phyloP scores from a whole-genome alignment of 2,888 invertebrate species.

The Oasisia sp. region DNA sequence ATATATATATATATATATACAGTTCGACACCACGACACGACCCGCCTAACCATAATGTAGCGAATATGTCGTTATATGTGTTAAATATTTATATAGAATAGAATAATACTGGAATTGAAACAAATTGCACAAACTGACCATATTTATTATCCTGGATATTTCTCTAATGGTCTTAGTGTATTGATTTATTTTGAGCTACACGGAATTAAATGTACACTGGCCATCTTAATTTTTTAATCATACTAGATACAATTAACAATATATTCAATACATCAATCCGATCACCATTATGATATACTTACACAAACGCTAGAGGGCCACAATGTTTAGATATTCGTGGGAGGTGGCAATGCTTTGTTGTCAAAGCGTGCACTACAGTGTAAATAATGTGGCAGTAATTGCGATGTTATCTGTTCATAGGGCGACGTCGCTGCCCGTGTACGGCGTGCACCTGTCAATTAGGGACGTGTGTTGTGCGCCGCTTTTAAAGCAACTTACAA shows the following conservation, averaged over 20 bases:
- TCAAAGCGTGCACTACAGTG: not conserved
- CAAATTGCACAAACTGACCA: not conserved
- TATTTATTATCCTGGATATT: not conserved
- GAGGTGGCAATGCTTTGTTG: not conserved
- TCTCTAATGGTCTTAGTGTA: not conserved
- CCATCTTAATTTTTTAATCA: not conserved
- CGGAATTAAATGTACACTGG: not conserved
- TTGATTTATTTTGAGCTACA: not conserved
- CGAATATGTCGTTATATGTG: no score
- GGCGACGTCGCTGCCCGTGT: not conserved
- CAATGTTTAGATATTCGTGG: not conserved
- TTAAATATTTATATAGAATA: no score
- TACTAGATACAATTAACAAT: not conserved
- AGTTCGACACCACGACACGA: no score
- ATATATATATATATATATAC: no score
- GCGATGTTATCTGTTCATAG: not conserved
- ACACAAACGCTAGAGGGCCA: not conserved
- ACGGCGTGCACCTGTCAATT: not conserved
- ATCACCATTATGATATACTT: not conserved
- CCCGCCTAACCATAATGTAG: no score
- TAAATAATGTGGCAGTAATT: not conserved
- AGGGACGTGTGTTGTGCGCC: not conserved
- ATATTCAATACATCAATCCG: not conserved
- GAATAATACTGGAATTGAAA: not conserved
- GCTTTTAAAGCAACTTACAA: no score